Conservation (phyloP, 2,113 vertebrate species). For the Ploceus nigricollis region DNA sequence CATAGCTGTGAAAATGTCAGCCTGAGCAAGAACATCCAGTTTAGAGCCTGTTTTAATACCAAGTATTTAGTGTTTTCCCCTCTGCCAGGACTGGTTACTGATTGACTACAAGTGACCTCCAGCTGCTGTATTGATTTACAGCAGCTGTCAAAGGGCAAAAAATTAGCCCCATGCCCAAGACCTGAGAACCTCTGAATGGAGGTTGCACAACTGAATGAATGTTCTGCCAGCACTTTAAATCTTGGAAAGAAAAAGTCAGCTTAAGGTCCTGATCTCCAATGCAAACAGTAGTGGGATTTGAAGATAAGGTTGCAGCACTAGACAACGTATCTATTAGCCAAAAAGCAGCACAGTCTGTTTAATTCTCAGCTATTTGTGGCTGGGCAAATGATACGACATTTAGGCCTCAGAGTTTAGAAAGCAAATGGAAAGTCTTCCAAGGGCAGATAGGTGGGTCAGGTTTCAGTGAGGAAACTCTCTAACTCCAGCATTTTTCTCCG, state of each 20-base stretch:
- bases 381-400: not conserved
- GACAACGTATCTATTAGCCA: not conserved
- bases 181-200: constrained; percentile 4
- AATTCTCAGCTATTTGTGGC: constrained; percentile 33
- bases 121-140: constrained; percentile 34
- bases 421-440: not conserved
- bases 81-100: not conserved
- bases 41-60: not conserved
- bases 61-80: constrained; percentile 16
- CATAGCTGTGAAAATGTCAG: not conserved
- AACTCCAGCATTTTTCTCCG: not conserved
- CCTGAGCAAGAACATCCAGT: not conserved
- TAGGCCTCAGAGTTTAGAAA: not conserved
- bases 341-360: not conserved
- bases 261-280: constrained; percentile 1
- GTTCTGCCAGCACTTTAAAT: constrained; percentile 6
- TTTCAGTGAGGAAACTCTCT: not conserved
- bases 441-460: not conserved
- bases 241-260: not conserved
- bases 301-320: not conserved
- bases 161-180: not conserved
- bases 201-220: constrained; percentile 16
- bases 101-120: constrained; percentile 55
- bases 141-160: constrained; percentile 9
- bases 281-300: constrained; percentile 5